Conservation (phyloP, 2,888 invertebrate species). For the Cecidostiba fungosa region DNA sequence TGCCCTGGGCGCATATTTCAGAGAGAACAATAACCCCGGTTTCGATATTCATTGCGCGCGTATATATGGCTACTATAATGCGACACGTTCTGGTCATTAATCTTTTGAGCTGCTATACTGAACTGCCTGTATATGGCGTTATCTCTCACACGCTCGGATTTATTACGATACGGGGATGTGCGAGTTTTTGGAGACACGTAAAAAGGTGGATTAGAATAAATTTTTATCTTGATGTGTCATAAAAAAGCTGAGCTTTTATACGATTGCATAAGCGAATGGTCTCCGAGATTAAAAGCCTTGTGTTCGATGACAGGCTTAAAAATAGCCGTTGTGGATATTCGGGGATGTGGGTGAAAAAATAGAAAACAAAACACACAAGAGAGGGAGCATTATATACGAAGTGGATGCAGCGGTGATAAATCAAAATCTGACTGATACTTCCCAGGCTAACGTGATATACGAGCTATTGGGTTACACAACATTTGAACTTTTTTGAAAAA, state of each 20-base stretch:
- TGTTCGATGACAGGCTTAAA: too few relatives aligned
- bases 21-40: not conserved
- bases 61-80: not conserved
- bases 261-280: too few relatives aligned
- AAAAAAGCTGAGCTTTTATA: too few relatives aligned
- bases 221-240: not conserved
- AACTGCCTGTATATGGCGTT: not conserved
- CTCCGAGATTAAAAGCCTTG: too few relatives aligned
- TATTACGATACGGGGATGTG: not conserved
- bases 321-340: too few relatives aligned
- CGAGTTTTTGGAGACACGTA: not conserved
- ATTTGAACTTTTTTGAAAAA: not conserved
- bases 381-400: not conserved
- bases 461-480: not conserved
- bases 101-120: slow-evolving; percentile 2
- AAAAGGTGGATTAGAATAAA: not conserved
- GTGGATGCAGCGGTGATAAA: not conserved
- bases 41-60: not conserved
- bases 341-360: too few relatives aligned
- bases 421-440: not conserved
- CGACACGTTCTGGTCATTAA: slow-evolving; percentile 33
- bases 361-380: not conserved
- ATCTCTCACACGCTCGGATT: not conserved
- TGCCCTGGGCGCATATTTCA: not conserved
- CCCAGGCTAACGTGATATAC: not conserved